Percentiles rank a stretch among this genome's conserved stretches.
Evolutionary conservation across 2,113 vertebrate species (phyloP).

Genomic region (Tamias sibiricus): DNA sequence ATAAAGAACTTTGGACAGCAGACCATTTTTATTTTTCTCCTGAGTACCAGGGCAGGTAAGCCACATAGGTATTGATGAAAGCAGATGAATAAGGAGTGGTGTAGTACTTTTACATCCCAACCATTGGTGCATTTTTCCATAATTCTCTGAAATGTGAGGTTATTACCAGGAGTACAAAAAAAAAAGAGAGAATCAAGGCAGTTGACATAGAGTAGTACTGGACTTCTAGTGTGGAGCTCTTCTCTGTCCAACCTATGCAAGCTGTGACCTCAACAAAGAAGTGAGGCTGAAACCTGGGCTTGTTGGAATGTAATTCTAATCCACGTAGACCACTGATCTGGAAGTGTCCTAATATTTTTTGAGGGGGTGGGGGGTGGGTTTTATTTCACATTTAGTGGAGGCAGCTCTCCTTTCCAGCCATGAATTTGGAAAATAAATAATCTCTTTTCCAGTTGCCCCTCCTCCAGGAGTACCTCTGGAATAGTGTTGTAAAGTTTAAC

Average conservation of each 20-base stretch:
- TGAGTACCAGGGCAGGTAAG: constrained; percentile 96
- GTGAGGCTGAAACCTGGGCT: not conserved
- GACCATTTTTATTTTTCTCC: constrained; percentile 93
- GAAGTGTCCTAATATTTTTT: too few relatives aligned
- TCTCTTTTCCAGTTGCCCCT: not conserved
- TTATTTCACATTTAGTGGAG: too few relatives aligned
- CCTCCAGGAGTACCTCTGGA: not conserved
- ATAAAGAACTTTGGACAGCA: constrained; percentile 95
- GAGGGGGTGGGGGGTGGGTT: too few relatives aligned
- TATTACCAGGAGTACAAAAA: not conserved
- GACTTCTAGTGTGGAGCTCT: too few relatives aligned
- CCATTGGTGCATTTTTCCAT: not conserved
- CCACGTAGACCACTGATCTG: not conserved
- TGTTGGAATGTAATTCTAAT: not conserved
- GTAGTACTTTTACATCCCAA: not conserved
- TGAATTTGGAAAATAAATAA: not conserved
- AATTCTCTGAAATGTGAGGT: not conserved
- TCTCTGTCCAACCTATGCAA: not conserved
- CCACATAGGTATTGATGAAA: not conserved
- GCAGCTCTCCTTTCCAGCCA: not conserved
- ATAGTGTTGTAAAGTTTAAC: not conserved
- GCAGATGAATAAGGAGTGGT: not conserved
- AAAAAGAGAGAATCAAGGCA: not conserved
- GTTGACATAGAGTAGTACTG: not conserved
- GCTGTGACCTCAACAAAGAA: not conserved